Evolutionary conservation across 2,888 invertebrate genomes (phyloP), one percentile per base, ranked within the genome.

Genomic region (Tinea pellionella): DNA sequence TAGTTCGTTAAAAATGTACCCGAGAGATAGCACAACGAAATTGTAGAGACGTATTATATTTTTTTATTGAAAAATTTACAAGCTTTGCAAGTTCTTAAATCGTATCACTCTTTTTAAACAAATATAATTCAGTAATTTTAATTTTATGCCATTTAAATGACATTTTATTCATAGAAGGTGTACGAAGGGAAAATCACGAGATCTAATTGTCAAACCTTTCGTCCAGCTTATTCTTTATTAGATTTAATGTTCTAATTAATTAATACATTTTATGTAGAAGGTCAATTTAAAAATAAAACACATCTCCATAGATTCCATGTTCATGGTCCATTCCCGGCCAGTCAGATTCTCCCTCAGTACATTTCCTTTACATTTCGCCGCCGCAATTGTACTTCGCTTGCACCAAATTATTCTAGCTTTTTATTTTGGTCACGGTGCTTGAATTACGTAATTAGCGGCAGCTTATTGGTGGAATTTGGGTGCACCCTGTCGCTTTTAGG

Each of bases 381-480:
- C 75, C 75, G 77, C 77, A 77, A 75, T 72, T 71, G 69, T 68
- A 67, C 68, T 64, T 30, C 32, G 55, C 57, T 29, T 19, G 30
- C 15, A 15, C 43, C 67, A 68, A 70, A 69, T 73, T 74, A 71
- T 71, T 75, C 74, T 73, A 72, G 67, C 69, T 77, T 78, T 63
- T 77, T 77, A 80, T 78, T 80, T 76, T 66, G 69, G 80, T 82
- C 79, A 84, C 79, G 81, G 80, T 77, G 69, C 75, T 79, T 79
- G 79, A 77, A 84, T 83, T 78, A 80, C 77, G 74, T 83, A 84
- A 86, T 86, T 84, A 84, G 80, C 73, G 71, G 78, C 72, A 75
- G 75, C 73, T 76, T 77, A 80, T 82, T 79, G 75, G 72, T 29
- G 15, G 71, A 75, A 71, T 75, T 73, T 66, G 65, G 71, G 71